Evolutionary conservation across 2,888 invertebrate genomes (phyloP), one percentile per base, ranked within the genome.

Genomic region (Invenusta paracnida): DNA sequence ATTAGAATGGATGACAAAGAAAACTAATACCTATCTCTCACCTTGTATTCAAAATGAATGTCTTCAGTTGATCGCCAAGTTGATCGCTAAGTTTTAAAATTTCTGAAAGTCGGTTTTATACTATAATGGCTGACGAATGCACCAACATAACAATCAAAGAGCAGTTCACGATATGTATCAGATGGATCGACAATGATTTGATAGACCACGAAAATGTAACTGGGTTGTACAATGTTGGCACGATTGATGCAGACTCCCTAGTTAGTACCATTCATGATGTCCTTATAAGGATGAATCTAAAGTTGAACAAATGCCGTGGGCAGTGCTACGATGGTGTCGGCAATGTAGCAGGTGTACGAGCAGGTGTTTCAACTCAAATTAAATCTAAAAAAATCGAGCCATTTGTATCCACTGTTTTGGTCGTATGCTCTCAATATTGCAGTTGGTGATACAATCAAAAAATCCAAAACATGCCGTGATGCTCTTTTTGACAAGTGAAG

Each of bases 21-120:
- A 73, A 73, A 73, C 73, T 5, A 73, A 73, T 73, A 73, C 73
- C 73, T 73, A 73, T 73, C 73, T 73, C 73, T 73, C 73, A 23
- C 73, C 73, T 73, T 73, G 73, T 73, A 25, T 73, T 73, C 73
- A 73, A 73, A 73, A 73, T 73, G 73, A 73, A 73, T 73, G 73
- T 73, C 73, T 73, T 73, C 73, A 73, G 73, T 73, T 73, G 27
- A 73, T 73, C 73, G 27, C 73, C 73, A 73, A 13, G 73, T 13
- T n/a, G 5, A 73, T 73, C 23, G 5, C 73, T 73, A 73, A 73
- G 73, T 73, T 73, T 23, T 73, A 73, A 73, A 73, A 73, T 73
- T 23, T 73, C 27, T 73, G 73, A 73, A 23, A 73, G 27, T 73
- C 73, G 73, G 73, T 73, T 73, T 73, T 73, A 73, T 73, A 23